Evolutionary conservation across 2,888 invertebrate genomes (phyloP).

Genomic region (Cecidostiba fungosa): DNA sequence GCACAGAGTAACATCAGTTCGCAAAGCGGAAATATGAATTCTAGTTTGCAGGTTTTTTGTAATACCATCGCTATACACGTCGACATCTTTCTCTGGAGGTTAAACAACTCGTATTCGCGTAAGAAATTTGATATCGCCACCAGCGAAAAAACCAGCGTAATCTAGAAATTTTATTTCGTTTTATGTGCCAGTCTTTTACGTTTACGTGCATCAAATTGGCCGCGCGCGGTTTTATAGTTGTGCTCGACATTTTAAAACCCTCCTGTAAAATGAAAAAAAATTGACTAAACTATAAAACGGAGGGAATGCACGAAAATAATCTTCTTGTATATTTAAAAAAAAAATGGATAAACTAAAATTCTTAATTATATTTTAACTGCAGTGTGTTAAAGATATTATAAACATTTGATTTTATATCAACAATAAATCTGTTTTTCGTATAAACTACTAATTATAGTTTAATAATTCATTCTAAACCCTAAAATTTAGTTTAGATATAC

Average conservation of each 20-base stretch:
- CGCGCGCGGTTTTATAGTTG: constrained; percentile 34
- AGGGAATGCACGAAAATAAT: background rate
- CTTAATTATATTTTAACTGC: background rate
- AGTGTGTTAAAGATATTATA: too few species aligned
- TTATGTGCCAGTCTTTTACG: constrained; percentile 28
- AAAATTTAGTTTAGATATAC: too few species aligned
- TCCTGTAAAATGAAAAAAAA: constrained; percentile 18
- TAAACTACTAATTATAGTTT: too few species aligned
- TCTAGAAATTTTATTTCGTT: constrained; percentile 30
- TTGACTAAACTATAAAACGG: constrained; percentile 12
- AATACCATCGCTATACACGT: background rate
- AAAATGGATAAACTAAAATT: too few species aligned
- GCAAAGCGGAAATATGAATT: background rate
- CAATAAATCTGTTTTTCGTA: too few species aligned
- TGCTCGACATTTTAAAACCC: background rate
- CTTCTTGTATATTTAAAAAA: background rate
- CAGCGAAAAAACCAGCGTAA: background rate
- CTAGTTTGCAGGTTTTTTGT: background rate
- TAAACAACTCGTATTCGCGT: background rate
- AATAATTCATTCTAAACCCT: too few species aligned
- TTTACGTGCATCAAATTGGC: constrained; percentile 39
- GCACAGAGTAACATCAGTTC: too few species aligned
- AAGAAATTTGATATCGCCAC: constrained; percentile 18
- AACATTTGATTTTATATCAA: too few species aligned
- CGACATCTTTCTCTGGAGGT: background rate